A percentile compares a stretch with the other conserved stretches of the same genome.
Conservation (phyloP, 1,140 invertebrate species). For the Adoxophyes honmai region DNA sequence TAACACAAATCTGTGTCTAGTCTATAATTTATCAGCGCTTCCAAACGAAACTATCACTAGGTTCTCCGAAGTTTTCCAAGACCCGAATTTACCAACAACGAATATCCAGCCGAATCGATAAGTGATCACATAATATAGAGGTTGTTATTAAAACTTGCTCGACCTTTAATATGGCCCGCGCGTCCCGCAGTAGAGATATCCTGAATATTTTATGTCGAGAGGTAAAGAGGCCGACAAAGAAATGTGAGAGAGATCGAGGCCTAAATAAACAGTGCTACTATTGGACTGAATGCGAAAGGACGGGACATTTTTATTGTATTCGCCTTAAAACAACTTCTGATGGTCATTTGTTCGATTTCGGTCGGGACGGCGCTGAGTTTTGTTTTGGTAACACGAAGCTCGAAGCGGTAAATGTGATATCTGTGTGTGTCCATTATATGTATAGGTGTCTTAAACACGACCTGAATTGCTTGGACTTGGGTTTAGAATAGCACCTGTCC, state of each 20-base stretch:
- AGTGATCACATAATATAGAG: constrained; percentile 5
- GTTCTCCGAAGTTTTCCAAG: too few species aligned
- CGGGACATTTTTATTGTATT: too few species aligned
- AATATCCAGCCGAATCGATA: not conserved
- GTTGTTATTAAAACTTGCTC: constrained; percentile 53
- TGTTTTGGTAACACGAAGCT: too few species aligned
- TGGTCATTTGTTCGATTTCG: not conserved
- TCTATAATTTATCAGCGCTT: too few species aligned
- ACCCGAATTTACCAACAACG: not conserved
- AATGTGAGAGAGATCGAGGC: constrained; percentile 59
- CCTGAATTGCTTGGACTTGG: too few species aligned
- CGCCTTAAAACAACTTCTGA: constrained; percentile 3
- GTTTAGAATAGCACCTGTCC: too few species aligned
- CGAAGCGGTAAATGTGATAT: too few species aligned
- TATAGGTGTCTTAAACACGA: too few species aligned
- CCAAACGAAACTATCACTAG: too few species aligned
- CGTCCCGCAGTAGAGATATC: constrained; percentile 50
- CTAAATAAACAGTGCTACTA: constrained; percentile 64
- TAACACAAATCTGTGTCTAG: too few species aligned
- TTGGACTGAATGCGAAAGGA: not conserved
- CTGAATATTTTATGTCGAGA: constrained; percentile 66
- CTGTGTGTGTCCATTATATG: too few species aligned
- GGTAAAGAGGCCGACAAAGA: constrained; percentile 69
- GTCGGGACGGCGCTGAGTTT: not conserved
- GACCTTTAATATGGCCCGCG: constrained; percentile 49